Percentiles rank a stretch among this genome's conserved stretches.
These are phyloP conservation scores for Bombus huntii DNA, from an alignment of 1,140 invertebrate species.

Conservation along the genomic window DNA sequence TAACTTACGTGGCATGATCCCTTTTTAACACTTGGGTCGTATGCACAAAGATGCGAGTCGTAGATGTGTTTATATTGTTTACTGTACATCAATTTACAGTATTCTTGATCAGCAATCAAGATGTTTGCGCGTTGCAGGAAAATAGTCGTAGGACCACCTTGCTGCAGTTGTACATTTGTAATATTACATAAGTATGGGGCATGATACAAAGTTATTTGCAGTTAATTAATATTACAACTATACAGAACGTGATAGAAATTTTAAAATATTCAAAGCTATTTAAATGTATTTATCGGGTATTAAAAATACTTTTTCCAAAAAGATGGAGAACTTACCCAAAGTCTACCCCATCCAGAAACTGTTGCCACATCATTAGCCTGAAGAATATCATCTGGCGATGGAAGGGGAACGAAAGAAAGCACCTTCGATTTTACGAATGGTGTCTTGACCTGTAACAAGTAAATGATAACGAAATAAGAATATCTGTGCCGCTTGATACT, in stretches of 20 bases:
- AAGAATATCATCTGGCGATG: background rate
- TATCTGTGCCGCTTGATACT: background rate
- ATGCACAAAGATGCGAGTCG: conserved; percentile 58
- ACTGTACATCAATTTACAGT: conserved; percentile 45
- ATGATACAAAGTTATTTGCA: no score
- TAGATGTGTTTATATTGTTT: conserved; percentile 11
- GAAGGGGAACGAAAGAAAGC: conserved; percentile 35
- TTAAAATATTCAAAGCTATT: no score
- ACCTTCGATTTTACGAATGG: conserved; percentile 20
- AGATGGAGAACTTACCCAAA: conserved; percentile 37
- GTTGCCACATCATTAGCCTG: conserved; percentile 26
- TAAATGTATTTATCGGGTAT: no score
- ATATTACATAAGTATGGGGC: no score
- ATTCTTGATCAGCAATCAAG: conserved; percentile 45
- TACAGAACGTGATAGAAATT: background rate
- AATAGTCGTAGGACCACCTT: conserved; percentile 49
- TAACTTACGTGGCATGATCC: conserved; percentile 65
- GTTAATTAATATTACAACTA: background rate
- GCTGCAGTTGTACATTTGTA: conserved; percentile 34
- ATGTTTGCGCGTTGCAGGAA: conserved; percentile 57
- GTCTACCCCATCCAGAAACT: conserved; percentile 67
- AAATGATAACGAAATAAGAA: no score
- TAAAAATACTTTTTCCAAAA: background rate
- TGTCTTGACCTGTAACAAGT: conserved; percentile 41
- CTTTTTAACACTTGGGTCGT: conserved; percentile 39